A percentile compares a stretch with the other conserved stretches of the same genome.
phyloP scores from a whole-genome alignment of 1,140 invertebrate genomes.

The Aphaenogaster ashmeadi region DNA sequence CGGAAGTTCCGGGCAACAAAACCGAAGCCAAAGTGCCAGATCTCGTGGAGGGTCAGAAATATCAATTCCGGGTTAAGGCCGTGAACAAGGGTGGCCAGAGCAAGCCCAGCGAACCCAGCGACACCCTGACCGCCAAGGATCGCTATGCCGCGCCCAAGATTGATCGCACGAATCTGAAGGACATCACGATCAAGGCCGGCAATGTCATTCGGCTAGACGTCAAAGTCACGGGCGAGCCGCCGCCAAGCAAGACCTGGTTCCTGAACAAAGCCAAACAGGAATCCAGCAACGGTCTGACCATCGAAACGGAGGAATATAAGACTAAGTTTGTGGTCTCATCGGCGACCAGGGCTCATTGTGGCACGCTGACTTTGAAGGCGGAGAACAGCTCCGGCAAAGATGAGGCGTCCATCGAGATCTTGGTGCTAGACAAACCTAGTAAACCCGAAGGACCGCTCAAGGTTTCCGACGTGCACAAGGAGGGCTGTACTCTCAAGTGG shows the following conservation, averaged over 20 bases:
- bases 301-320: slow-evolving; percentile 95
- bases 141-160: slow-evolving; percentile 96
- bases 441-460: slow-evolving; percentile 97
- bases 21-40: slow-evolving; percentile 95
- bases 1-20: slow-evolving; percentile 94
- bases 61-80: slow-evolving; percentile 98
- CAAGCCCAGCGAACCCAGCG: slow-evolving; percentile 95
- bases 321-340: slow-evolving; percentile 93
- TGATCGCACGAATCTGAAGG: slow-evolving; percentile 95
- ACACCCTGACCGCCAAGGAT: slow-evolving; percentile 94
- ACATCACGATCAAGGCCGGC: slow-evolving; percentile 95
- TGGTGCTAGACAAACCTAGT: slow-evolving; percentile 95
- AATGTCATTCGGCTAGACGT: slow-evolving; percentile 95
- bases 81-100: slow-evolving; percentile 98
- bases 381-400: slow-evolving; percentile 97
- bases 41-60: slow-evolving; percentile 97
- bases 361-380: slow-evolving; percentile 95
- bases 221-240: slow-evolving; percentile 96
- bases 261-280: slow-evolving; percentile 91
- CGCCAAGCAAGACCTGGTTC: slow-evolving; percentile 94
- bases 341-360: slow-evolving; percentile 93
- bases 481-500: slow-evolving; percentile 98
- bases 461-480: slow-evolving; percentile 96
- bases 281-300: slow-evolving; percentile 90
- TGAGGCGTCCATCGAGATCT: slow-evolving; percentile 95